Evolutionary conservation across 2,797 vertebrate species (phyloP), one percentile per base, ranked within the genome.

Genomic region (Cyclopterus lumpus): DNA sequence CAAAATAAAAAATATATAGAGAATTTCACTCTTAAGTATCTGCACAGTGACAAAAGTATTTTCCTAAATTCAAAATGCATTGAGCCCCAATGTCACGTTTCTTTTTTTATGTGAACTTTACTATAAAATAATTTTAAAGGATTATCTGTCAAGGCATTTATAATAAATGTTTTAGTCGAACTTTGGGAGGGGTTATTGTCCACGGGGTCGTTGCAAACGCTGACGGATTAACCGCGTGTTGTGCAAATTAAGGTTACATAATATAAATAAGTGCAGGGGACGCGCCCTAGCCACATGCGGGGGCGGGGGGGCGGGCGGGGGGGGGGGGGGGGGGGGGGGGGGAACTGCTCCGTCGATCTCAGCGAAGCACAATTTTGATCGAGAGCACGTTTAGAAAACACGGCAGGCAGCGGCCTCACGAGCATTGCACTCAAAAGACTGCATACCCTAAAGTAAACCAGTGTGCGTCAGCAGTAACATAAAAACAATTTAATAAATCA

Each of bases 371-470:
- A n/a, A n/a, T n/a, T n/a, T n/a, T n/a, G n/a, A n/a, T n/a, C n/a
- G n/a, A n/a, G n/a, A n/a, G n/a, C n/a, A n/a, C n/a, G n/a, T 38
- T 38, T 38, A 38, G 36, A 38, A 38, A 38, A 36, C 30, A 3
- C 30, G 6, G 8, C 32, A 36, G 7, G 9, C 6, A 9, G 34
- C 34, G 34, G 6, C 24, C 24, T 26, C 24, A 2, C 24, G 26
- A 83, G 57, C 61, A 63, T 83, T 66, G 68, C 14, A 78, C 22
- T 67, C 55, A 61, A 77, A 78, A 71, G 49, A 81, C 74, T 78
- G 67, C 73, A 88, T 75, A 79, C 73, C 81, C 34, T 2, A 8
- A 34, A 34, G 73, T 62, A 53, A 88, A 87, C 59, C 79, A 80
- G 32, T 16, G 0, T 48, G 24, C 24, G 71, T 49, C n/a, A 67